phyloP scores from a whole-genome alignment of 1,140 invertebrate genomes.

The Caenorhabditis briggsae region DNA sequence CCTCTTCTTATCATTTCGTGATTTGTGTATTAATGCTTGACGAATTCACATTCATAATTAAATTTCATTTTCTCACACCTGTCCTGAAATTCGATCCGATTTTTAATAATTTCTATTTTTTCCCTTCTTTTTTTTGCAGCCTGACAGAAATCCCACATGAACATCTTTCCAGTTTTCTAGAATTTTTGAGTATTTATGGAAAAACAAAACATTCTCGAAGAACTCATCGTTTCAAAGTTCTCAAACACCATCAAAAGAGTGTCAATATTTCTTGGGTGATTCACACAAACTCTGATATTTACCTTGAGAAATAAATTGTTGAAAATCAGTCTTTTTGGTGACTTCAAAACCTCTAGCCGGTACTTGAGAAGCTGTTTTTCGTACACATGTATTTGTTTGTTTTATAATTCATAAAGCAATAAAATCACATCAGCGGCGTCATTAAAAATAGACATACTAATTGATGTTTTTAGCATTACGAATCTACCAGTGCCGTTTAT shows the following conservation, averaged over 20 bases:
- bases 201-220: not conserved
- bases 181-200: not conserved
- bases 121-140: not conserved
- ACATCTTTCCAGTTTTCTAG: not conserved
- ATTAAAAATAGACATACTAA: too few species aligned
- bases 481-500: too few species aligned
- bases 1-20: slow-evolving; percentile 32
- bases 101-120: not conserved
- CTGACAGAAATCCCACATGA: not conserved
- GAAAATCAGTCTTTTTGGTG: not conserved
- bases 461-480: too few species aligned
- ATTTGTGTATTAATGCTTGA: not conserved
- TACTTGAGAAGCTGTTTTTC: too few species aligned
- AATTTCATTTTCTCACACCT: slow-evolving; percentile 18
- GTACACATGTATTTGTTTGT: too few species aligned
- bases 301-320: not conserved
- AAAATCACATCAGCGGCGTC: too few species aligned
- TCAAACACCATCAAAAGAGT: not conserved
- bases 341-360: too few species aligned
- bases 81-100: not conserved
- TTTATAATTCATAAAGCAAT: too few species aligned
- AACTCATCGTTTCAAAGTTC: not conserved
- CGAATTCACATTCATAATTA: not conserved
- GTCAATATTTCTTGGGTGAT: slow-evolving; percentile 39
- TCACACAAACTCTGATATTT: slow-evolving; percentile 3